Evolutionary conservation across 1,140 invertebrate species (phyloP), one percentile per base, ranked within the genome.

Genomic region (Diabrotica virgifera): DNA sequence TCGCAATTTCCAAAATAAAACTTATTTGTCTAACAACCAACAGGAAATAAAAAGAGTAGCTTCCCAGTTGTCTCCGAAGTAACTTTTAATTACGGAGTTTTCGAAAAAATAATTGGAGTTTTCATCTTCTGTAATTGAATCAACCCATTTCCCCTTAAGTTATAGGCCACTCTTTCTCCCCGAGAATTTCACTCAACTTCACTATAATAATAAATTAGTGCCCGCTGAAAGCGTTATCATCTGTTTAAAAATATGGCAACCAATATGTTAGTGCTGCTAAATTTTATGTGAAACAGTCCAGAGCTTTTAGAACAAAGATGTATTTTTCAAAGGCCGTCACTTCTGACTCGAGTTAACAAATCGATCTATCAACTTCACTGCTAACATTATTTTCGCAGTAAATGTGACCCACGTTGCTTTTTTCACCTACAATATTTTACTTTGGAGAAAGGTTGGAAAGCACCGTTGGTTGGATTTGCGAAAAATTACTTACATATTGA

Each of bases 51-150:
- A 24, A 24, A 24, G 24, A 24, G 24, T 24, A 24, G 24, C 24
- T 24, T 24, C 24, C 24, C 24, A 24, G 24, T 46, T n/a, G 40
- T 46, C 40, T 46, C 40, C 0, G 40, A n/a, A 46, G 40, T 46
- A 46, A 46, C 8, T 46, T 46, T 46, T 46, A 46, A 46, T 46
- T 46, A 46, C 8, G n/a, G n/a, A 46, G 8, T 46, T n/a, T 46
- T 46, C 40, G 40, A 46, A 46, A 46, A 46, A 46, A 46, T 46
- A 46, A 46, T 46, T 46, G 40, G 40, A 46, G 40, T 46, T 46
- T 46, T n/a, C 40, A 46, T 46, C 40, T 46, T 46, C 40, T n/a
- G 40, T 46, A 46, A 46, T 46, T 46, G 40, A 46, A 46, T 46
- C 4, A 46, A n/a, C 40, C 40, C 40, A 46, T 46, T 46, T 46